Base-by-base conservation (phyloP, 2,888 invertebrate species). In the Ligdia adustata region DNA sequence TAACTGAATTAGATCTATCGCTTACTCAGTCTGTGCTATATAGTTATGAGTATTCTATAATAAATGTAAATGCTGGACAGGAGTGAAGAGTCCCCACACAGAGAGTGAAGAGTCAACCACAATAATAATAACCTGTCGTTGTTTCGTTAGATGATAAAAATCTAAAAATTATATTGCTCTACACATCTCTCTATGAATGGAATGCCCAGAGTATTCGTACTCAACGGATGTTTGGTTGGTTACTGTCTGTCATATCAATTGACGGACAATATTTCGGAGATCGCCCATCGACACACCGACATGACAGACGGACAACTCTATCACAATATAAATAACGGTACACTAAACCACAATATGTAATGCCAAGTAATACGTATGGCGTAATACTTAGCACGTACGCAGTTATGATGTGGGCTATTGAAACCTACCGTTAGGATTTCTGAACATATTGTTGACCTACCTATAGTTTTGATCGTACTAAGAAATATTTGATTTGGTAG, bases 201-300 rank as follows among this genome's bases (percentile, higher is more conserved):
- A 18, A 28, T 31, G 6, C 39, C 22, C 40, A 29, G 34, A 11
- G 22, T 45, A 39, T 18, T 37, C 15, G 22, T 45, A 39, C 18
- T 37, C 57, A 45, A 41, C 62, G 63, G 63, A 65, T 60, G 65
- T 65, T 60, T 62, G 60, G 44, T 37, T 51, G 38, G 40, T 31
- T 40, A 9, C 12, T 43, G 27, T 24, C 47, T 32, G 44, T 41
- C 48, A 18, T 28, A 37, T 38, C 48, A 41, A 49, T 46, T 49
- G 48, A 24, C 38, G 34, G 46, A 35, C 39, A 27, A 43, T 24
- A 47, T 38, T 47, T 42, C 16, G 48, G 48, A 38, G 42, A 49
- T 43, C 27, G 33, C 28, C 16, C n/a, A 16, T 38, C 31, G 32
- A 37, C 38, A n/a, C 18, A 29, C 20, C 4, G 12, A n/a, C 16